Conservation (phyloP, 2,797 vertebrate genomes). For the Erpetoichthys calabaricus region DNA sequence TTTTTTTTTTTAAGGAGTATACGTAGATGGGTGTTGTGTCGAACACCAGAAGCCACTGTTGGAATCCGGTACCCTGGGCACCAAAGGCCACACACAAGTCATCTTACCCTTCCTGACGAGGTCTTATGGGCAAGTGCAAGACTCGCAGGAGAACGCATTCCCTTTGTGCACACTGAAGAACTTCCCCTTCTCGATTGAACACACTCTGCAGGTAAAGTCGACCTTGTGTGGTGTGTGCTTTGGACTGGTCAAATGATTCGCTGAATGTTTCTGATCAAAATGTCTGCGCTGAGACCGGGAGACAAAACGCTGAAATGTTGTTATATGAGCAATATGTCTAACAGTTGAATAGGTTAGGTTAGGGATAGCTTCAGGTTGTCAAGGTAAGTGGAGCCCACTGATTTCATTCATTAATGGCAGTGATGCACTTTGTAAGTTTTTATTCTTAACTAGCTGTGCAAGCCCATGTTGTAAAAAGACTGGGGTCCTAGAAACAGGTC, state of each 20-base stretch:
- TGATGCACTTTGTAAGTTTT: no score
- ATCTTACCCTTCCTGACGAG: slow-evolving; percentile 61
- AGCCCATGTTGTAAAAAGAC: no score
- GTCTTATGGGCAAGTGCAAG: slow-evolving; percentile 23
- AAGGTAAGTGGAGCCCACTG: no score
- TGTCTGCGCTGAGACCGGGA: no score
- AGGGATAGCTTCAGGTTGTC: no score
- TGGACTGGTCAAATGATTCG: not conserved
- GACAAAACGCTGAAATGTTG: no score
- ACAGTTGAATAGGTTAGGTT: no score
- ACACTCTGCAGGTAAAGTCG: slow-evolving; percentile 66
- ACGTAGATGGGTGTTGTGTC: slow-evolving; percentile 58
- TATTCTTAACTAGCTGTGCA: no score
- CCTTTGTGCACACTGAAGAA: slow-evolving; percentile 66
- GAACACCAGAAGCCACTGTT: slow-evolving; percentile 55
- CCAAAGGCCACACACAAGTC: slow-evolving; percentile 44
- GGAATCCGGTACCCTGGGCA: slow-evolving; percentile 66
- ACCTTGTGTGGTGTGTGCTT: not conserved
- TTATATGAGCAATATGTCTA: no score
- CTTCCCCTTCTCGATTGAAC: slow-evolving; percentile 65
- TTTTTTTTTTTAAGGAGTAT: slow-evolving; percentile 42
- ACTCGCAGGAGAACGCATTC: slow-evolving; percentile 21
- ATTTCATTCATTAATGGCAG: no score
- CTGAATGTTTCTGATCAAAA: not conserved
- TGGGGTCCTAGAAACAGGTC: no score